phyloP scores from a whole-genome alignment of 2,113 vertebrate species.

The Onychorhynchus coronatus region DNA sequence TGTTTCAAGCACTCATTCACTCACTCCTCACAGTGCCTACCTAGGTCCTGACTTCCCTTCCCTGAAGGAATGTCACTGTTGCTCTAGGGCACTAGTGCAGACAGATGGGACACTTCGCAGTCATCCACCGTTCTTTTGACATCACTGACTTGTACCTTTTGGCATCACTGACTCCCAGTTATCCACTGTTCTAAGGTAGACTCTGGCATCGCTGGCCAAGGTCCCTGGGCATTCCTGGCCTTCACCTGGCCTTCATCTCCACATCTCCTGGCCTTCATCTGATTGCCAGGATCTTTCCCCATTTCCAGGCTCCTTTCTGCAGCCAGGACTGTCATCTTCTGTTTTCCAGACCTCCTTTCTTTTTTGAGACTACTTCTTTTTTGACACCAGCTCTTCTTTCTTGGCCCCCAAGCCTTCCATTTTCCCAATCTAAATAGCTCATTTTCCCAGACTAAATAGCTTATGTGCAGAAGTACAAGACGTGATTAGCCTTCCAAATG shows the following conservation, averaged over 20 bases:
- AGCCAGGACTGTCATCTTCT: background rate
- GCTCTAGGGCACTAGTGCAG: background rate
- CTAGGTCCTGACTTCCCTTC: background rate
- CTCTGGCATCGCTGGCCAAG: background rate
- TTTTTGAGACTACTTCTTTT: background rate
- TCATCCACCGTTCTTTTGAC: too few relatives aligned
- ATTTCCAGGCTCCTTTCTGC: background rate
- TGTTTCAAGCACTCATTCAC: background rate
- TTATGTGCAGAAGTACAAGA: background rate
- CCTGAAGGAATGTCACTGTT: accelerated
- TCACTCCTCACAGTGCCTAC: background rate
- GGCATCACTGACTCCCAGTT: too few relatives aligned
- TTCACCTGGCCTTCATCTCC: background rate
- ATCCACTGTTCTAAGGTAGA: accelerated
- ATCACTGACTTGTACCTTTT: too few relatives aligned
- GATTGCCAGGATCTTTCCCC: background rate
- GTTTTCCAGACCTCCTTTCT: background rate
- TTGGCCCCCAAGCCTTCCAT: background rate
- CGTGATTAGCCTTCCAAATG: background rate
- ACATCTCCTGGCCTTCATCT: background rate
- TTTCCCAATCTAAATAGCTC: background rate
- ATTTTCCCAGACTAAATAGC: background rate
- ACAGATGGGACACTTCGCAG: accelerated
- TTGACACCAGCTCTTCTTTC: background rate
- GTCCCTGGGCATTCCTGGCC: background rate